These are phyloP conservation scores for Microcebus tavaratra DNA, from an alignment of 2,113 vertebrate genomes.

Conservation along the genomic window DNA sequence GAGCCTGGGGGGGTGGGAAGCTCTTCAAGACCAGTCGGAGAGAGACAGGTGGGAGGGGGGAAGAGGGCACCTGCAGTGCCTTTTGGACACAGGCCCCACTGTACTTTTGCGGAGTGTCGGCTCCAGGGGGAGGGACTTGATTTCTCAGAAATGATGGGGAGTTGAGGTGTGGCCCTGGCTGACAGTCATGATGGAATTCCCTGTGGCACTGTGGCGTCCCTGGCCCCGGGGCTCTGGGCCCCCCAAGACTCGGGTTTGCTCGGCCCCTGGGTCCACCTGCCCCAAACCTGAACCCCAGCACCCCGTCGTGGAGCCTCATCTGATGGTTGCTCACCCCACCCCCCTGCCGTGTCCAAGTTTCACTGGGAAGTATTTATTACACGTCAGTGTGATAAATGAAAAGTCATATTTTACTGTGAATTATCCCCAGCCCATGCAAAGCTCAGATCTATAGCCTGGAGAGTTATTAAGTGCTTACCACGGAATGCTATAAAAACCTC, in stretches of 20 bases:
- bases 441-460: conserved; percentile 84
- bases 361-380: conserved; percentile 85
- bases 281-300: neutral
- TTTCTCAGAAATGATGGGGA: neutral
- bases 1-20: neutral
- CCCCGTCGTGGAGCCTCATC: neutral
- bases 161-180: neutral
- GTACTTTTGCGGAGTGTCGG: neutral
- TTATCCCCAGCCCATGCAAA: conserved; percentile 82
- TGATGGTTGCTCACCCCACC: conserved; percentile 42
- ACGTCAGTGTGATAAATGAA: conserved; percentile 86
- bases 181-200: neutral
- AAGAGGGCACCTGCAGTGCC: neutral
- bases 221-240: neutral
- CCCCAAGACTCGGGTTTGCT: neutral
- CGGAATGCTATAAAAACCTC: conserved; percentile 85
- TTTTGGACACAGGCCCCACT: neutral
- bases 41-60: neutral
- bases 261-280: neutral
- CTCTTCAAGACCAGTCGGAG: neutral
- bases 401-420: conserved; percentile 87
- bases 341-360: conserved; percentile 59
- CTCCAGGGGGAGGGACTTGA: neutral
- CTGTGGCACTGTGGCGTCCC: accelerated
- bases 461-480: conserved; percentile 87